Evolutionary conservation across 2,113 vertebrate species (phyloP).

Genomic region (Apteryx owenii): DNA sequence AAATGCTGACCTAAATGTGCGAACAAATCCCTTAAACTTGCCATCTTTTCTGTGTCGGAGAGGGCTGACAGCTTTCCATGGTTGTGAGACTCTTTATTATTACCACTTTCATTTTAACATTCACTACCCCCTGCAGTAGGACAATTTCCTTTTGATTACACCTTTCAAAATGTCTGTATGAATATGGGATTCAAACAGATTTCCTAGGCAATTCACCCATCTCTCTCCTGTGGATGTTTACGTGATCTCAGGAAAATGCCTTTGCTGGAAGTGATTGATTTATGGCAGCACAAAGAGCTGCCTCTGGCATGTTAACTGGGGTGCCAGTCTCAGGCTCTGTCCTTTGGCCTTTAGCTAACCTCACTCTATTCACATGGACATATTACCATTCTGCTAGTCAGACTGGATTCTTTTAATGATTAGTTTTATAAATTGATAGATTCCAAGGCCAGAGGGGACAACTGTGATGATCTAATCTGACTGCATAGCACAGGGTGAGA

Average conservation of each 20-base stretch:
- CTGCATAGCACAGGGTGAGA: background rate
- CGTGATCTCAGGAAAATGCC: background rate
- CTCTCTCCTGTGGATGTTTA: background rate
- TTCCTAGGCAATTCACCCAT: background rate
- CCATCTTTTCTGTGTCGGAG: background rate
- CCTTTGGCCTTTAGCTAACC: background rate
- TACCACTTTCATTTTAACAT: background rate
- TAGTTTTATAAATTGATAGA: background rate
- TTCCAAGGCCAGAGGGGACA: background rate
- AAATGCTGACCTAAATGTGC: conserved; percentile 5
- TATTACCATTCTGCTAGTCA: background rate
- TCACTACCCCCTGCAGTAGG: background rate
- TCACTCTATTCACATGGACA: background rate
- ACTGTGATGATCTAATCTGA: background rate
- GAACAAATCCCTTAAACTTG: background rate
- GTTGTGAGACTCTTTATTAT: background rate
- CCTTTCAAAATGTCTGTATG: conserved; percentile 14
- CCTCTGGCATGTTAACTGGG: fast-evolving
- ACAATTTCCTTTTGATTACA: conserved; percentile 46
- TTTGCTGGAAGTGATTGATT: background rate
- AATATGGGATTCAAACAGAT: background rate
- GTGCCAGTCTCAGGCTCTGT: background rate
- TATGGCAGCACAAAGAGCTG: background rate
- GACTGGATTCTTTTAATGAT: background rate
- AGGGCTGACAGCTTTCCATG: background rate